Evolutionary conservation across 2,888 invertebrate genomes (phyloP).

Genomic region (Linnaemya tessellans): DNA sequence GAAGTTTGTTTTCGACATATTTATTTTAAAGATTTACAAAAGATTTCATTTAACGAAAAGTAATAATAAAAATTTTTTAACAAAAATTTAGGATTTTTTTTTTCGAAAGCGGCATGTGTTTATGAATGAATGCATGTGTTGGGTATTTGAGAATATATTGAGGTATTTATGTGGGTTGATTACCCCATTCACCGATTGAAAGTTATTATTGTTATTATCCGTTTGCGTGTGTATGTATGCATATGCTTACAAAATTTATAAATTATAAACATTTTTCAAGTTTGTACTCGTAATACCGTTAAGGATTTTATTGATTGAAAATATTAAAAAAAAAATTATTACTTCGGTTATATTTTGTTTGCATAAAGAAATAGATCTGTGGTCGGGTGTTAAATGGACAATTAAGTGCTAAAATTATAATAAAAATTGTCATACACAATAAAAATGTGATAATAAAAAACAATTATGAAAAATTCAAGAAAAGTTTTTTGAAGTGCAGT

Average conservation of each 20-base stretch:
- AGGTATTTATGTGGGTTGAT: conserved; percentile 39
- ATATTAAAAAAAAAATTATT: too few species aligned
- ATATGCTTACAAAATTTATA: too few species aligned
- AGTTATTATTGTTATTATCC: conserved; percentile 15
- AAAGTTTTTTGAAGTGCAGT: too few species aligned
- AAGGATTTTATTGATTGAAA: not conserved
- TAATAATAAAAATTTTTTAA: conserved; percentile 15
- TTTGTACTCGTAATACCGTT: conserved; percentile 12
- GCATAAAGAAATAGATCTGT: too few species aligned
- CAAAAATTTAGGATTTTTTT: not conserved
- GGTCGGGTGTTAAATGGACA: too few species aligned
- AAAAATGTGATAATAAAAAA: too few species aligned
- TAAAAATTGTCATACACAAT: too few species aligned
- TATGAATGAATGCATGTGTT: conserved; percentile 2
- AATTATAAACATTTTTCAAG: not conserved
- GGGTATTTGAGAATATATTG: conserved; percentile 15
- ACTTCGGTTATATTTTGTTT: too few species aligned
- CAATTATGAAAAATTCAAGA: too few species aligned
- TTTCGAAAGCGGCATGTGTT: conserved; percentile 9
- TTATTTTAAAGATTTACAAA: conserved; percentile 28
- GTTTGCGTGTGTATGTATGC: not conserved
- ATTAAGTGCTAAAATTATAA: too few species aligned
- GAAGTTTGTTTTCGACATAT: conserved; percentile 44
- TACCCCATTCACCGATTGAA: conserved; percentile 34
- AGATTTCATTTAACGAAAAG: conserved; percentile 36